Evolutionary conservation across 2,797 vertebrate genomes (phyloP).

Genomic region (Neosilurus mollespiculum): DNA sequence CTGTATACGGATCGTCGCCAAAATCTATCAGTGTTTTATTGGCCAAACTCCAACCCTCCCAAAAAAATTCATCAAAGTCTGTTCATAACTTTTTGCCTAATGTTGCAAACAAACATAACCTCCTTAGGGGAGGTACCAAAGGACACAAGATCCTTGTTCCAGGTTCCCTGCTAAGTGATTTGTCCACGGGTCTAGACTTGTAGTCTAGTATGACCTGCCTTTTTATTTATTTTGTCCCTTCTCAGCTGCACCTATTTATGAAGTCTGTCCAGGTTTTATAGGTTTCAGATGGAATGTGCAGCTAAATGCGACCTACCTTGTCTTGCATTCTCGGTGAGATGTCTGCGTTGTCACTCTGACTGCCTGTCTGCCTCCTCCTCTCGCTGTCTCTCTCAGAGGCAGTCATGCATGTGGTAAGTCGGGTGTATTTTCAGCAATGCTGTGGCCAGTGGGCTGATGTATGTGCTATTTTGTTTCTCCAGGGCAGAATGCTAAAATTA

Average conservation of each 20-base stretch:
- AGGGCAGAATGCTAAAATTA: constrained; percentile 61
- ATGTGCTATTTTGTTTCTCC: constrained; percentile 52
- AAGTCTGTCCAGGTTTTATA: background rate
- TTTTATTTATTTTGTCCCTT: background rate
- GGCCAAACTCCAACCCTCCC: no score
- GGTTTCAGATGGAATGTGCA: constrained; percentile 10
- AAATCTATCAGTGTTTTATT: no score
- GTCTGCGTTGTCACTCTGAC: constrained; percentile 25
- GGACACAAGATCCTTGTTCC: background rate
- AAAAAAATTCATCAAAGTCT: no score
- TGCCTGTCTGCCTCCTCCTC: constrained; percentile 17
- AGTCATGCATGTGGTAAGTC: constrained; percentile 57
- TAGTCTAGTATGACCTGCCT: background rate
- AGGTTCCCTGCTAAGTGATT: background rate
- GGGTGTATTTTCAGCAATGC: constrained; percentile 65
- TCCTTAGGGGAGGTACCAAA: background rate
- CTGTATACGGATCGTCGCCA: no score
- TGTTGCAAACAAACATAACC: no score
- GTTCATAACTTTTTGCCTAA: no score
- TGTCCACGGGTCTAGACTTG: background rate
- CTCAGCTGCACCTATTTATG: background rate
- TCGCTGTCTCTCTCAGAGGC: background rate
- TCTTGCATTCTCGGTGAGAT: constrained; percentile 27
- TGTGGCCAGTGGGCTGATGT: constrained; percentile 55
- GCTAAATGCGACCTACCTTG: constrained; percentile 9